Conservation (phyloP, 2,113 vertebrate genomes). For the Ctenodactylus gundi region DNA sequence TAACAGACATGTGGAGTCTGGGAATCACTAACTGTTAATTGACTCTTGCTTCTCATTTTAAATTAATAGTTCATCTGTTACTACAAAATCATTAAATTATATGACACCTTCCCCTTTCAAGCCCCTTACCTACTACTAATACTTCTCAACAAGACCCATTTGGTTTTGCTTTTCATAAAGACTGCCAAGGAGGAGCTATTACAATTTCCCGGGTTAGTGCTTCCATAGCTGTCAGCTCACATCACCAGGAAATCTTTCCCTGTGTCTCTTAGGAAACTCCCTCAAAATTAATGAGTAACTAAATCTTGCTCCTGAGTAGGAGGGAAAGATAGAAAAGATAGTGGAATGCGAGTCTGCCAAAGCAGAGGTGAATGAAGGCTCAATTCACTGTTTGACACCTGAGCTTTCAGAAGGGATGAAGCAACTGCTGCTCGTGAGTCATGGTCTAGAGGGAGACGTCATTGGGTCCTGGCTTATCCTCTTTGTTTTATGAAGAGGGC, state of each 20-base stretch:
- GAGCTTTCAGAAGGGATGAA: slow-evolving; percentile 7
- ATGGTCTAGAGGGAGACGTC: background rate
- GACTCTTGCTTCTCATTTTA: slow-evolving; percentile 45
- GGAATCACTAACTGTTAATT: slow-evolving; percentile 14
- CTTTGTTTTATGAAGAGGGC: background rate
- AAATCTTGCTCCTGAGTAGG: slow-evolving; percentile 56
- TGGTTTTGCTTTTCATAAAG: slow-evolving; percentile 50
- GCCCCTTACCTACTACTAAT: background rate
- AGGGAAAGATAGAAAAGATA: slow-evolving; percentile 58
- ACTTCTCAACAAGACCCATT: slow-evolving; percentile 39
- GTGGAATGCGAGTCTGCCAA: background rate
- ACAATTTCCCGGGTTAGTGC: slow-evolving; percentile 55
- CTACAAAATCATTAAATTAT: slow-evolving; percentile 40
- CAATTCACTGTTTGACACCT: background rate
- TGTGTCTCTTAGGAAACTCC: slow-evolving; percentile 65
- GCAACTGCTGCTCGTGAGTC: slow-evolving; percentile 51
- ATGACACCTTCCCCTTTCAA: slow-evolving; percentile 10
- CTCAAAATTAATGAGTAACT: slow-evolving; percentile 67
- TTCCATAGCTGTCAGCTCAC: slow-evolving; percentile 55
- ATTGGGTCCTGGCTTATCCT: background rate
- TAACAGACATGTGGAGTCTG: slow-evolving; percentile 20
- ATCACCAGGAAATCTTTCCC: slow-evolving; percentile 58
- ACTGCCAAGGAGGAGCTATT: slow-evolving; percentile 45
- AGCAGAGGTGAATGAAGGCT: slow-evolving; percentile 25
- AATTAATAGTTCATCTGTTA: slow-evolving; percentile 59